Base-by-base conservation (phyloP, 1,140 invertebrate genomes). In the Conopomorpha cramerella region DNA sequence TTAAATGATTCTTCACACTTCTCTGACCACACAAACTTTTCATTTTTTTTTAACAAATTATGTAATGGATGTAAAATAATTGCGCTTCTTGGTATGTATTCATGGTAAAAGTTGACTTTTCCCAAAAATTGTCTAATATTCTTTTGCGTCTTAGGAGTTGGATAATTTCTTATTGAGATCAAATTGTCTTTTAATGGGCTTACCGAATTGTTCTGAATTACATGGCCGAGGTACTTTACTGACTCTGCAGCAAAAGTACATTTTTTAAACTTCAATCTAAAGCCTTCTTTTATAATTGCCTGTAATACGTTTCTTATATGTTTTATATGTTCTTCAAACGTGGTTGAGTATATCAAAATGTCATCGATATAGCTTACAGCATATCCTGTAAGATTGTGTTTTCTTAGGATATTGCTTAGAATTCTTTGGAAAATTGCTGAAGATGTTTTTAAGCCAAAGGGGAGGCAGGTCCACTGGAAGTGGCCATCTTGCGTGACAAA, bases 1-100 rank as follows among this genome's bases (percentile, higher is more conserved):
- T 47, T 25, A 34, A 59, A 56, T 18, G 38, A 2, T 17, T 38
- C 28, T 43, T 55, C 7, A 44, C 49, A 57, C 15, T 50, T 23
- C 8, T 31, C 38, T 3, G 25, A 14, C 3, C 8, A 30, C 13
- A 30, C n/a, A 25, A 25, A 25, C n/a, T 25, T 25, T 25, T 25
- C 23, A 25, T 25, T 25, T n/a, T 25, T 25, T 25, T n/a, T 25
- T 25, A 25, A 25, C n/a, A 25, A 25, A 7, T 25, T 25, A 25
- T 25, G 23, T 25, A 25, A n/a, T 25, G 23, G 23, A n/a, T 25
- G 6, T 25, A 25, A 25, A 25, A n/a, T 25, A 25, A 25, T 25
- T 25, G 23, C 23, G n/a, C 23, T 25, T 25, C n/a, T 25, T n/a
- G 23, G 23, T 6, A 25, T 25, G n/a, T 25, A 25, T 25, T 25